Conservation (phyloP, 1,140 invertebrate genomes). For the Drosophila funebris region DNA sequence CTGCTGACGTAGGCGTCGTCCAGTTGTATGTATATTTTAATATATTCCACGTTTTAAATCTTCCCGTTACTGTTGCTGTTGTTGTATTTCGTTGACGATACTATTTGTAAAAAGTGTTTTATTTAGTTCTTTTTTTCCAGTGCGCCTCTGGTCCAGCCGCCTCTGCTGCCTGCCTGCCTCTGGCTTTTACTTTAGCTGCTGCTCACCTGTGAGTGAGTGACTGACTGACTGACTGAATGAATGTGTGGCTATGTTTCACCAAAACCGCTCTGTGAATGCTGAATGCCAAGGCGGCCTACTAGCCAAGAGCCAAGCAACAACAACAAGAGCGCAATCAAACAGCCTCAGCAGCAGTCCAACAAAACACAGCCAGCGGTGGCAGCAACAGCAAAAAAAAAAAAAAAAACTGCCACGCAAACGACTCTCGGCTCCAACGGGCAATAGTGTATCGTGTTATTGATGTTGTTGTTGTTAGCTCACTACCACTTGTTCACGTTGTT, state of each 20-base stretch:
- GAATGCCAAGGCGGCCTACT: constrained; percentile 52
- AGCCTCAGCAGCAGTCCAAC: constrained; percentile 26
- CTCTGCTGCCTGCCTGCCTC: constrained; percentile 47
- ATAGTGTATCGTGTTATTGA: constrained; percentile 22
- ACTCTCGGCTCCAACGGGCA: constrained; percentile 48
- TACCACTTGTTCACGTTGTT: constrained; percentile 59
- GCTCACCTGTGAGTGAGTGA: constrained; percentile 63
- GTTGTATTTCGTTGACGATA: constrained; percentile 9
- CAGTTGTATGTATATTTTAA: constrained; percentile 21
- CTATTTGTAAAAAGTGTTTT: background rate
- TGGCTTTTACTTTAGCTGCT: constrained; percentile 49
- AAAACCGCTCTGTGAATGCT: constrained; percentile 27
- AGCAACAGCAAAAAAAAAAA: constrained; percentile 34
- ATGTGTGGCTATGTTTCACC: constrained; percentile 54
- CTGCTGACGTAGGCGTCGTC: constrained; percentile 64
- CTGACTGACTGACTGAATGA: constrained; percentile 30
- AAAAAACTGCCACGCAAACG: constrained; percentile 66
- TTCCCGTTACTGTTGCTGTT: constrained; percentile 13
- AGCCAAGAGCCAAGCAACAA: constrained; percentile 38
- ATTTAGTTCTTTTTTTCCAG: constrained; percentile 12
- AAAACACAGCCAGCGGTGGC: constrained; percentile 31
- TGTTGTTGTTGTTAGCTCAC: constrained; percentile 26
- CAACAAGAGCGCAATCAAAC: constrained; percentile 24
- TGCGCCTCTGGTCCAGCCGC: constrained; percentile 49
- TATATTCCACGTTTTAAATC: background rate